Evolutionary conservation across 2,113 vertebrate genomes (phyloP).

Genomic region (Xyrauchen texanus): DNA sequence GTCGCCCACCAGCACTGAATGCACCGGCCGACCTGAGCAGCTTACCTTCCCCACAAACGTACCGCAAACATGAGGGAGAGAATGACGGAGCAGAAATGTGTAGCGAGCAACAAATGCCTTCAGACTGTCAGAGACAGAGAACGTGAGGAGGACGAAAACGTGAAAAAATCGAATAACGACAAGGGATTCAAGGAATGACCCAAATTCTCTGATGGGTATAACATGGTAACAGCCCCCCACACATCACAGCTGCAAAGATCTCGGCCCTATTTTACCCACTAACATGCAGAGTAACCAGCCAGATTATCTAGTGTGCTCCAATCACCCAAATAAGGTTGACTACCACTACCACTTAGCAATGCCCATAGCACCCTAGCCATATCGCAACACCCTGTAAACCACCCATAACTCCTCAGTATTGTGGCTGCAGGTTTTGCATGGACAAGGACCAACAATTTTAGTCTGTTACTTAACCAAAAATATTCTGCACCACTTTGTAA

Average conservation of each 20-base stretch:
- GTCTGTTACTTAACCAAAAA: too few species aligned
- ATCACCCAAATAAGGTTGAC: neutral
- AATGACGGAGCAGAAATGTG: too few species aligned
- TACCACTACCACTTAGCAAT: neutral
- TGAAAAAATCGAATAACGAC: slow-evolving; percentile 2
- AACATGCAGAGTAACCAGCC: neutral
- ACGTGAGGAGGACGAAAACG: neutral
- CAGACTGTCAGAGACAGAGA: neutral
- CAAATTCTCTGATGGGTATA: neutral
- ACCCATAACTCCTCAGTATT: too few species aligned
- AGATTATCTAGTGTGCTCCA: slow-evolving; percentile 10
- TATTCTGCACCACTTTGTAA: too few species aligned
- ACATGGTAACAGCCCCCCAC: neutral
- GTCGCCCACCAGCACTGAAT: slow-evolving; percentile 75
- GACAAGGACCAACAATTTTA: too few species aligned
- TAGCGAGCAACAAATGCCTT: neutral
- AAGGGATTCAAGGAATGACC: slow-evolving; percentile 11
- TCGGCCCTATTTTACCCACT: neutral
- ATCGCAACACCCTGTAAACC: too few species aligned
- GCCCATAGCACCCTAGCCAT: too few species aligned
- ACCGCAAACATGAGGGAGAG: too few species aligned
- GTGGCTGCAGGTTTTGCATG: too few species aligned
- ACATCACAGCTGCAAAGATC: neutral
- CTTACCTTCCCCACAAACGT: slow-evolving; percentile 19
- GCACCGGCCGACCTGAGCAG: slow-evolving; percentile 68